Evolutionary conservation across 1,140 invertebrate genomes (phyloP).

Genomic region (Yoshiicerus persimilis): DNA sequence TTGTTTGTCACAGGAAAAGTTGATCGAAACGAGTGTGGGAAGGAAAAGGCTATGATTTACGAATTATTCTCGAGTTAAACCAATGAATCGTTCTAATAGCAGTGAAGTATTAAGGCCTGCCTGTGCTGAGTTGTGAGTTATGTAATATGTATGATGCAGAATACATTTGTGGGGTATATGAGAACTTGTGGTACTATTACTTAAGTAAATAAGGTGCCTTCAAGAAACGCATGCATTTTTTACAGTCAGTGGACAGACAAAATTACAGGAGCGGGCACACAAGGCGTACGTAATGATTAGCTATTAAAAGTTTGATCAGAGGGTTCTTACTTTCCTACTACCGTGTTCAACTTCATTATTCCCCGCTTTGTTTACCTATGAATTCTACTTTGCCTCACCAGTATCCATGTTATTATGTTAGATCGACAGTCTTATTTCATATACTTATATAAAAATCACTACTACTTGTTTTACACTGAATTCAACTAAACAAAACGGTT

Average conservation of each 20-base stretch:
- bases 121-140: background rate
- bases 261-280: background rate
- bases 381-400: no score
- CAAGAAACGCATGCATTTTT: background rate
- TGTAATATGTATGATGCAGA: background rate
- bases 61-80: background rate
- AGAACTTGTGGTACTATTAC: background rate
- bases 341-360: background rate
- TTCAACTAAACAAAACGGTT: background rate
- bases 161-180: background rate
- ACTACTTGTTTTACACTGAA: background rate
- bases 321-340: background rate
- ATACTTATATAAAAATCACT: background rate
- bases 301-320: constrained; percentile 21
- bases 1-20: constrained; percentile 8
- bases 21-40: constrained; percentile 14
- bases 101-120: background rate
- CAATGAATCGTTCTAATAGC: background rate
- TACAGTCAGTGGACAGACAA: background rate
- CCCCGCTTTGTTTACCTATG: background rate
- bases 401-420: background rate
- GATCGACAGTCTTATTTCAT: background rate
- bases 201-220: no score
- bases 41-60: background rate
- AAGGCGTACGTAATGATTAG: constrained; percentile 3